Evolutionary conservation across 37 sponge, comb jelly and placozoan species (phyloP).

Genomic region (Agelas oroides): DNA sequence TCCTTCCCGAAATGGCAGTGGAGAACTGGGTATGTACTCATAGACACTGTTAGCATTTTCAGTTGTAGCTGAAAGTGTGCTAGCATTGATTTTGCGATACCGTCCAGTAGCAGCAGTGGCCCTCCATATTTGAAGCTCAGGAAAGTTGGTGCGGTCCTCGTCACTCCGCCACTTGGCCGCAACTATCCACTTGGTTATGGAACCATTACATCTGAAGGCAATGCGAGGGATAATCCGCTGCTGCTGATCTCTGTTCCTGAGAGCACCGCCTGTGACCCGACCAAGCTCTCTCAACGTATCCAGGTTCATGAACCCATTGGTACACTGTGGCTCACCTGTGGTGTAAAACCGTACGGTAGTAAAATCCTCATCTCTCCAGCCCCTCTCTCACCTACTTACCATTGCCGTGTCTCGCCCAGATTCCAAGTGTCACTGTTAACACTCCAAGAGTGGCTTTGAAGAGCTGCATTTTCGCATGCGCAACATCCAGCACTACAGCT

Average conservation of each 20-base stretch:
- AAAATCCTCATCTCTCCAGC: too few species aligned
- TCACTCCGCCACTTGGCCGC: neutral
- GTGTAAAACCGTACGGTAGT: too few species aligned
- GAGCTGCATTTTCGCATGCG: too few species aligned
- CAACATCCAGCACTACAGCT: too few species aligned
- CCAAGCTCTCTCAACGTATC: neutral
- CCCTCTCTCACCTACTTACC: too few species aligned
- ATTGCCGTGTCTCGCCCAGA: too few species aligned
- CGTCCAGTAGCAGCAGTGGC: neutral
- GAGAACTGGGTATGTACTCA: neutral
- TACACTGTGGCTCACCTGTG: neutral
- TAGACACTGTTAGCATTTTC: too few species aligned
- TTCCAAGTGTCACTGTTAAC: too few species aligned
- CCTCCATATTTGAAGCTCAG: constrained; percentile 12
- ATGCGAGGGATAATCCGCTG: neutral
- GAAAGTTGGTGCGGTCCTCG: neutral
- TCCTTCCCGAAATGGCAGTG: constrained; percentile 8
- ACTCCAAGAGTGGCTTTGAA: too few species aligned
- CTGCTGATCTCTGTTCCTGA: neutral
- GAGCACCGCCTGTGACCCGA: neutral
- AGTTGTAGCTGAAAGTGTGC: too few species aligned
- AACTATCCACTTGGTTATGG: too few species aligned
- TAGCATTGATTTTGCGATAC: neutral
- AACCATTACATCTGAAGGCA: neutral
- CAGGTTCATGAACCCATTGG: neutral